Base-by-base conservation (phyloP, 2,888 invertebrate genomes). In the Zelleria hepariella region DNA sequence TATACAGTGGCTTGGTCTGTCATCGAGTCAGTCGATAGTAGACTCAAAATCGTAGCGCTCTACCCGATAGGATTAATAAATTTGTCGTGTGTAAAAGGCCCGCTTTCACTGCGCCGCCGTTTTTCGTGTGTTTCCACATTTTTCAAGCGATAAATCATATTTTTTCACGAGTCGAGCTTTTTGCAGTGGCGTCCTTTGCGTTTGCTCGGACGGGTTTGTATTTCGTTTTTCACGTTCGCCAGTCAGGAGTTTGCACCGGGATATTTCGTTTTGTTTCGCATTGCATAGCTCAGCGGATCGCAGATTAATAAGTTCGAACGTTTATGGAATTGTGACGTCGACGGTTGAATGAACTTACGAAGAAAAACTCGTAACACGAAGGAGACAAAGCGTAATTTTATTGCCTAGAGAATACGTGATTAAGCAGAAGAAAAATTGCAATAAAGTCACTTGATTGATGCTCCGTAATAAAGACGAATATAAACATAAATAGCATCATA, bases 131-230 rank as follows among this genome's bases (percentile, higher is more conserved):
- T 86, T 87, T 87, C 82, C 86, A 86, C 88, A 89, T 89, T 88
- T 89, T 89, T 89, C 88, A 85, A 79, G 82, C 78, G 65, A 84
- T 89, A 88, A 88, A 89, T 89, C 89, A 89, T 86, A 85, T 88
- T 89, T 89, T 89, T 89, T 87, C 86, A 86, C 83, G 82, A 84
- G 82, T 79, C 79, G 80, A 80, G 81, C 80, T 87, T 88, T 88
- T 87, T 86, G 80, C 80, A 74, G 77, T 5, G n/a, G 75, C 80
- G 82, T 85, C 61, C 59, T 58, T 60, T 58, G 24, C 55, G 58
- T 87, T 84, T 77, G 78, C 73, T 83, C 78, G 80, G 78, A 82
- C 82, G 77, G 80, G 81, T 81, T 83, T 83, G 81, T 78, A 78
- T 78, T 82, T 54, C 2, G 48, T 58, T 60, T 58, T 59, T 52